Conservation (phyloP, 2,888 invertebrate genomes). For the Mycalesis mineus region DNA sequence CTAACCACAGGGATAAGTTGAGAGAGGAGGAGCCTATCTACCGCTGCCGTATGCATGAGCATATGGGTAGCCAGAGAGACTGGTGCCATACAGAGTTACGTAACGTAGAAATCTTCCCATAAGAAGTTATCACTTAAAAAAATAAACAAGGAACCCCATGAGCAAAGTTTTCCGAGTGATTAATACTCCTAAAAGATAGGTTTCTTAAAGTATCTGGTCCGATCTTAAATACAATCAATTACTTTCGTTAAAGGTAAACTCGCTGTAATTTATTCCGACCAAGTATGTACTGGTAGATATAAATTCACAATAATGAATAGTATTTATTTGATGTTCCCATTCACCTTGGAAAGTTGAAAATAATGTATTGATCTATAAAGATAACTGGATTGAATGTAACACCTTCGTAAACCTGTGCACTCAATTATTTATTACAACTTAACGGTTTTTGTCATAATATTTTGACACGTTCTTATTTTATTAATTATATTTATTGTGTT, state of each 20-base stretch:
- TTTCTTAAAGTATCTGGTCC: too few species aligned
- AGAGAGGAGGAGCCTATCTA: too few species aligned
- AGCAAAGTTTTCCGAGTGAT: too few species aligned
- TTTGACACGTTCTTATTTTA: background rate
- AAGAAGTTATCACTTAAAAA: too few species aligned
- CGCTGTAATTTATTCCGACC: background rate
- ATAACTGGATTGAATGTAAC: background rate
- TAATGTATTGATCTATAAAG: conserved; percentile 3
- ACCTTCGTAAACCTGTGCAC: background rate
- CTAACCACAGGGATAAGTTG: too few species aligned
- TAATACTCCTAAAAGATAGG: too few species aligned
- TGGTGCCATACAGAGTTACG: too few species aligned
- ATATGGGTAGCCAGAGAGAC: too few species aligned
- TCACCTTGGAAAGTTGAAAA: conserved; percentile 6
- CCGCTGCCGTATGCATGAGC: too few species aligned
- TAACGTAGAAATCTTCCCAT: too few species aligned
- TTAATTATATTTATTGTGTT: background rate
- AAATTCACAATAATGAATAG: background rate
- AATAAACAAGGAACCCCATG: too few species aligned
- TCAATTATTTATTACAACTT: background rate
- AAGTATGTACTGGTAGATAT: background rate
- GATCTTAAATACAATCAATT: background rate
- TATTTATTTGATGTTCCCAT: conserved; percentile 6
- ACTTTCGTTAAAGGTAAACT: background rate
- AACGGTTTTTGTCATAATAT: background rate